These are phyloP conservation scores for Aurelia coerulea DNA, from an alignment of 30 jellyfish, hydroid and myxozoan genomes.

Conservation along the genomic window DNA sequence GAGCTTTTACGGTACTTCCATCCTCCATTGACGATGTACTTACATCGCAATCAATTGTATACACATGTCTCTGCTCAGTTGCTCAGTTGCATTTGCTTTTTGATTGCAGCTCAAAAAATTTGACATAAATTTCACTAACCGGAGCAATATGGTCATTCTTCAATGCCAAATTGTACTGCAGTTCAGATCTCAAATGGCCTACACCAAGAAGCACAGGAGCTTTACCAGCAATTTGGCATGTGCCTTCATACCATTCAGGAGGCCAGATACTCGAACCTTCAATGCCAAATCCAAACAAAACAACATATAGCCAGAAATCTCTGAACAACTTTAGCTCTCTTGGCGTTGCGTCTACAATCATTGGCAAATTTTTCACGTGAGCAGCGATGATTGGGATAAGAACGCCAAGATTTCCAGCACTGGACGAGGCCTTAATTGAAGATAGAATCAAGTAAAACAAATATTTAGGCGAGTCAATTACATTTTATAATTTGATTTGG, in stretches of 20 bases:
- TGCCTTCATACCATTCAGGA: slow-evolving; percentile 90
- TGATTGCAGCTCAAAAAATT: background rate
- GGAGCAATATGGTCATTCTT: slow-evolving; percentile 94
- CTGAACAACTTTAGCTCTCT: slow-evolving; percentile 86
- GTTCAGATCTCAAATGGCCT: slow-evolving; percentile 90
- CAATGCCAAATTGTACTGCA: slow-evolving; percentile 89
- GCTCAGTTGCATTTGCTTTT: too few relatives aligned
- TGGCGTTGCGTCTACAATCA: slow-evolving; percentile 81
- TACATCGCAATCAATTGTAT: too few relatives aligned
- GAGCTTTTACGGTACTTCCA: too few relatives aligned
- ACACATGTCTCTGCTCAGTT: too few relatives aligned
- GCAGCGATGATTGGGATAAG: slow-evolving; percentile 89
- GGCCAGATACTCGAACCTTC: slow-evolving; percentile 96
- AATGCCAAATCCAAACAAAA: slow-evolving; percentile 90
- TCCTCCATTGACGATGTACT: too few relatives aligned
- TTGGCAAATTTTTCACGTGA: slow-evolving; percentile 66
- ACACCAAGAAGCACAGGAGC: slow-evolving; percentile 84
- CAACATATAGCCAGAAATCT: slow-evolving; percentile 97
- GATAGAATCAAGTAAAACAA: background rate
- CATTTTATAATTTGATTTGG: too few relatives aligned
- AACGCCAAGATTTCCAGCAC: slow-evolving; percentile 97
- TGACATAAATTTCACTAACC: slow-evolving; percentile 22
- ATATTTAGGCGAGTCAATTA: too few relatives aligned
- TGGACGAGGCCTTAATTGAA: slow-evolving; percentile 88
- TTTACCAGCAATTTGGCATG: slow-evolving; percentile 80